phyloP scores from a whole-genome alignment of 2,113 vertebrate species.

The Gymnogyps californianus region DNA sequence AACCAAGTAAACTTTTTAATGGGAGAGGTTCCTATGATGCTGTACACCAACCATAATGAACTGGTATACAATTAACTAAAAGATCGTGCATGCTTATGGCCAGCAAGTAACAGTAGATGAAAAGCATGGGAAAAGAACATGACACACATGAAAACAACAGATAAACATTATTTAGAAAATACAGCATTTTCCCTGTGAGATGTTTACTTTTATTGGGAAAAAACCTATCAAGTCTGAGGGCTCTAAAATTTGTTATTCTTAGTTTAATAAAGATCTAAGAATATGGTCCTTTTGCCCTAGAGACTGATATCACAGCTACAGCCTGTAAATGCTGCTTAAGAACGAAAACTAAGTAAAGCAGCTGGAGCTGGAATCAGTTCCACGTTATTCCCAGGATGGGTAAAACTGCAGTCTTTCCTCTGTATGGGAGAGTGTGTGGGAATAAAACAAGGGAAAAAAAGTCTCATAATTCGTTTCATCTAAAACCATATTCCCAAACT shows the following conservation, averaged over 20 bases:
- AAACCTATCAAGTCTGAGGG: background rate
- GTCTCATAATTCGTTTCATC: background rate
- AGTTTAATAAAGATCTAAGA: background rate
- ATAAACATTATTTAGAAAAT: background rate
- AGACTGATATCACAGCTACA: background rate
- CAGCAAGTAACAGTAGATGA: background rate
- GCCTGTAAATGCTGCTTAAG: background rate
- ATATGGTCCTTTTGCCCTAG: background rate
- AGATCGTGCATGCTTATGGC: background rate
- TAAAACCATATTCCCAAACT: background rate
- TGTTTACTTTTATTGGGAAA: background rate
- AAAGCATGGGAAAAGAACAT: background rate
- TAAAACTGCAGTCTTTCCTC: background rate
- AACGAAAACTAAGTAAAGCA: background rate
- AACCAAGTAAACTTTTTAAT: background rate
- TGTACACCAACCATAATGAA: background rate
- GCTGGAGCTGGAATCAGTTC: background rate
- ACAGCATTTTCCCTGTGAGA: background rate
- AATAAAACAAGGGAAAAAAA: background rate
- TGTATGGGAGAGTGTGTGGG: background rate
- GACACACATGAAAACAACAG: background rate
- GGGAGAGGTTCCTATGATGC: background rate
- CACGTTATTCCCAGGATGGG: background rate
- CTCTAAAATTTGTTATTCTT: background rate
- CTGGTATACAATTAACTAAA: background rate